phyloP scores from a whole-genome alignment of 2,888 invertebrate species.

The Galeopsomyia nigrocyanea region DNA sequence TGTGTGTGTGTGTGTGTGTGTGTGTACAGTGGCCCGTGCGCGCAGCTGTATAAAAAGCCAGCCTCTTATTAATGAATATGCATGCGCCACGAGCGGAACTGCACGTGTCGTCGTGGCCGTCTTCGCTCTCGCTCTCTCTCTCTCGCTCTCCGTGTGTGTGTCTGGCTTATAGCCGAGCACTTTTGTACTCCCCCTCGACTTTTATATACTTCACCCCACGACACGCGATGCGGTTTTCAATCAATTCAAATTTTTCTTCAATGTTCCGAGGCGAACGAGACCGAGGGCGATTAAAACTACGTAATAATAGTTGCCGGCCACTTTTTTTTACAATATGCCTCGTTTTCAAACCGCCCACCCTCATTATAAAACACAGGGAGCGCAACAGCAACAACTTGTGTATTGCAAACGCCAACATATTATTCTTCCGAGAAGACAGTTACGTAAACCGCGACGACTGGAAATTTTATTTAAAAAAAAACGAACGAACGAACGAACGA shows the following conservation, averaged over 20 bases:
- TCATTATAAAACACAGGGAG: too few relatives aligned
- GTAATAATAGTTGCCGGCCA: slow-evolving; percentile 9
- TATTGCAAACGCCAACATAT: too few relatives aligned
- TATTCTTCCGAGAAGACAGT: too few relatives aligned
- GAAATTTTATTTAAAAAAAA: too few relatives aligned
- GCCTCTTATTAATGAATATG: slow-evolving; percentile 65
- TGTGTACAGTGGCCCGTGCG: slow-evolving; percentile 15
- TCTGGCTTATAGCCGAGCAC: not conserved
- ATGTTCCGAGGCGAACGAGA: not conserved
- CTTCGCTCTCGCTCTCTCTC: not conserved
- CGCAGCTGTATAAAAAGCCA: slow-evolving; percentile 49
- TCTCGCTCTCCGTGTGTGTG: not conserved
- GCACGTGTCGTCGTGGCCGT: slow-evolving; percentile 28
- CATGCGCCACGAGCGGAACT: slow-evolving; percentile 49
- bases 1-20: not conserved
- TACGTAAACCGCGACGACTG: too few relatives aligned
- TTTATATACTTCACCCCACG: slow-evolving; percentile 44
- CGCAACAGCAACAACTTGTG: too few relatives aligned
- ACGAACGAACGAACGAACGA: too few relatives aligned
- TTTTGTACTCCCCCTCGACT: slow-evolving; percentile 14
- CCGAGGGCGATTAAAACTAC: too few relatives aligned
- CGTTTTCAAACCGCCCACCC: too few relatives aligned
- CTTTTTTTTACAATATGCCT: too few relatives aligned
- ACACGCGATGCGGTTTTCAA: slow-evolving; percentile 52
- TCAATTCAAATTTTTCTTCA: slow-evolving; percentile 35